Base-by-base conservation (phyloP, 2,888 invertebrate genomes). In the Tinea semifulvella region DNA sequence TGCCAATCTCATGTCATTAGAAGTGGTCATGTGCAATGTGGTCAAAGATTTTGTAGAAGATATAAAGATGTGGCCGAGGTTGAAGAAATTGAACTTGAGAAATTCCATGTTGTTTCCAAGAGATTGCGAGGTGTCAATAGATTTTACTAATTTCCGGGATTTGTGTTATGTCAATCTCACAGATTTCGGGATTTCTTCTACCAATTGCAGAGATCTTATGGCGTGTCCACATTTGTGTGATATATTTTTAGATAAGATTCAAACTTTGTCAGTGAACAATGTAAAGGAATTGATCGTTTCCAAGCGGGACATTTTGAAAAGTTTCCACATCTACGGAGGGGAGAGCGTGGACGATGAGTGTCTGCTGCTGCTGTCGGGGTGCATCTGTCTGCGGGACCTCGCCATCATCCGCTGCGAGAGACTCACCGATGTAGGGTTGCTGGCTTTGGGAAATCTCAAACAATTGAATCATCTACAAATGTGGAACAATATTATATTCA, bases 181-280 rank as follows among this genome's bases (percentile, higher is more conserved):
- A 1, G 74, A 80, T 52, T 82, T 80, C 56, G 81, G 80, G 11
- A 58, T 82, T 1, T 64, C 62, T 17, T 28, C 55, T 7, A 48
- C 42, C 6, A 81, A 77, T 49, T 75, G 74, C 53, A 52, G 67
- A 19, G 60, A 58, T 36, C 60, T 82, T 48, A 49, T 79, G 17
- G 51, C 55, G 2, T 79, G 79, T 55, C 52, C 55, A 31, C 50
- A 72, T 53, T 57, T 82, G 31, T 62, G 57, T 48, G 65, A 75
- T 48, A 71, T 82, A 50, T 60, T 61, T 19, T 75, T 82, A 51
- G 75, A 74, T 46, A 81, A 81, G 60, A 70, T 81, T 43, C 67
- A 57, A 53, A 61, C 63, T 50, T 58, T 82, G 2, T 52, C 59
- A 18, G 47, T 68, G 46, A 64, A 67, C 31, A 73, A 59, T 53